A percentile compares a stretch with the other conserved stretches of the same genome.
Conservation (phyloP, 2,797 vertebrate genomes). For the Myripristis jacobus region DNA sequence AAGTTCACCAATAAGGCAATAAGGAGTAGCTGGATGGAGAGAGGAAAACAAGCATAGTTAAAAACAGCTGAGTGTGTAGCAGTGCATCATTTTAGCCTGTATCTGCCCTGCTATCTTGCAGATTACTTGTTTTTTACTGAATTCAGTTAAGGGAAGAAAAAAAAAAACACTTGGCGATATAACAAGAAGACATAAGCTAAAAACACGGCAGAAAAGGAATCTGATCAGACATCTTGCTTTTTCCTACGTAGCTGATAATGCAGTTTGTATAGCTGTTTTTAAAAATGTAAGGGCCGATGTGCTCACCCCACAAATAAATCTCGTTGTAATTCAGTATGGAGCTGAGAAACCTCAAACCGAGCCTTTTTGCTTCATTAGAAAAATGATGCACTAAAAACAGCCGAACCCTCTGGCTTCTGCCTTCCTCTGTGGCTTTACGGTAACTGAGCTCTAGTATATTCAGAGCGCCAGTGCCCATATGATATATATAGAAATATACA, state of each 20-base stretch:
- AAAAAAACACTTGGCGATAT: conserved; percentile 26
- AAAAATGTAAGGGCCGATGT: too few relatives aligned
- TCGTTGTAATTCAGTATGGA: too few relatives aligned
- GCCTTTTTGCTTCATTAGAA: too few relatives aligned
- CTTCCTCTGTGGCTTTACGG: too few relatives aligned
- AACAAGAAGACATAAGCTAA: conserved; percentile 7
- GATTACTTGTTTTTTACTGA: neutral
- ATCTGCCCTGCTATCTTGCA: conserved; percentile 9
- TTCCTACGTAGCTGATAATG: conserved; percentile 42
- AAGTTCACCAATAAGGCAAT: conserved; percentile 13
- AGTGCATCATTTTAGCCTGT: conserved; percentile 24
- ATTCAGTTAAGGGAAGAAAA: neutral
- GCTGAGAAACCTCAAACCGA: too few relatives aligned
- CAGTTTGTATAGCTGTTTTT: conserved; percentile 2
- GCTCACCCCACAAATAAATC: too few relatives aligned
- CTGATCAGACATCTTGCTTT: conserved; percentile 37
- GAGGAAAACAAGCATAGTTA: neutral
- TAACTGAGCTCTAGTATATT: too few relatives aligned
- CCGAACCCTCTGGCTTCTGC: too few relatives aligned
- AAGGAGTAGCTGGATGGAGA: conserved; percentile 24
- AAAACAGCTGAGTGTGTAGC: neutral
- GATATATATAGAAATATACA: too few relatives aligned
- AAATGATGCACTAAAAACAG: too few relatives aligned
- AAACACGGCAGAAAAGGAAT: conserved; percentile 16
- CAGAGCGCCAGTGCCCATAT: too few relatives aligned